These are phyloP conservation scores for Zygaena filipendulae DNA, from an alignment of 2,888 invertebrate species.

Conservation along the genomic window DNA sequence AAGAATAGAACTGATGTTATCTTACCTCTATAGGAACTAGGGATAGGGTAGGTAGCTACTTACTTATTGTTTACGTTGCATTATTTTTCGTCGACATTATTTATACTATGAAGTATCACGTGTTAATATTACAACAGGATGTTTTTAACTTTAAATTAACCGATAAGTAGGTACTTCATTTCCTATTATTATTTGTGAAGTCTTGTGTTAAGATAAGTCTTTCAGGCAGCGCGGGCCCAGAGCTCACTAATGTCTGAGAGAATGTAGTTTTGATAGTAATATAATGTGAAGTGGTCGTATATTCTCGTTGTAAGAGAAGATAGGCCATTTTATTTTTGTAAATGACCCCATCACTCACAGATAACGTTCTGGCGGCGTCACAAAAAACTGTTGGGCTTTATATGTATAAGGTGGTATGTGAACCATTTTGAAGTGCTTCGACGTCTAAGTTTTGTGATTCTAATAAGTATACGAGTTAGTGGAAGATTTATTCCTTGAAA, in stretches of 20 bases:
- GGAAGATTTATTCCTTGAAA: too few species aligned
- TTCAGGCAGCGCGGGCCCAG: constrained; percentile 15
- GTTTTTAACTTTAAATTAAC: constrained; percentile 50
- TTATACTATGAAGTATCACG: constrained; percentile 47
- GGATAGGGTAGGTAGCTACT: too few species aligned
- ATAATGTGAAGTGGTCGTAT: constrained; percentile 51
- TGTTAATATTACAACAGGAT: constrained; percentile 57
- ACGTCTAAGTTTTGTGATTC: too few species aligned
- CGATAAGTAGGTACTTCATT: constrained; percentile 51
- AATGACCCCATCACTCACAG: constrained; percentile 61
- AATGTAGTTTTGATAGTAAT: constrained; percentile 56
- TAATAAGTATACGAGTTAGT: too few species aligned
- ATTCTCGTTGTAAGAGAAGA: constrained; percentile 39
- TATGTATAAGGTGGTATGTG: too few species aligned
- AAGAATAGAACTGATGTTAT: too few species aligned
- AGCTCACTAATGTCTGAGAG: constrained; percentile 30
- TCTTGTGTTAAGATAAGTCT: constrained; percentile 48
- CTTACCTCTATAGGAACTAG: too few species aligned
- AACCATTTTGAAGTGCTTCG: constrained; percentile 37
- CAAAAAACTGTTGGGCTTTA: constrained; percentile 47
- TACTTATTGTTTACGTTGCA: constrained; percentile 34
- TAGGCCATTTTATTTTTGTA: constrained; percentile 60
- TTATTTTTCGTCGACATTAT: constrained; percentile 45
- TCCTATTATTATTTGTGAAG: constrained; percentile 55
- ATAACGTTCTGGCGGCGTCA: constrained; percentile 44